Evolutionary conservation across 2,888 invertebrate genomes (phyloP).

Genomic region (Apocheima hispidaria): DNA sequence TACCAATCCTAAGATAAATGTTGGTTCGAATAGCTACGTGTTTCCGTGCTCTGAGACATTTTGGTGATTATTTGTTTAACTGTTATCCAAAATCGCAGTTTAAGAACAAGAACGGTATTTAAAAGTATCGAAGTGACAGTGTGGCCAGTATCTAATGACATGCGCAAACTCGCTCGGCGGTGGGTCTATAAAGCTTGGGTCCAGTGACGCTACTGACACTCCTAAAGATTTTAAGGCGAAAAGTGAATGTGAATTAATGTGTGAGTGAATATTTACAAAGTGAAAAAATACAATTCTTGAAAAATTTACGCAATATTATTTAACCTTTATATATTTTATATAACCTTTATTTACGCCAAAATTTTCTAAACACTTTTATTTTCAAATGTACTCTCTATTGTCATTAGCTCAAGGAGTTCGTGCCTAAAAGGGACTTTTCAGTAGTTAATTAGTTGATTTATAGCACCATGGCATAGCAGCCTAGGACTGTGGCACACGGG

Average conservation of each 20-base stretch:
- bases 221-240: neutral
- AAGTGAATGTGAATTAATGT: neutral
- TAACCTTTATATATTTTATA: no score
- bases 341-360: no score
- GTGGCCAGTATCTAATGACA: slow-evolving; percentile 64
- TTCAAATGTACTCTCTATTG: no score
- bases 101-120: slow-evolving; percentile 70
- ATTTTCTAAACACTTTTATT: no score
- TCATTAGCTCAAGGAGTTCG: no score
- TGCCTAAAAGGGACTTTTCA: no score
- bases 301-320: no score
- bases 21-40: slow-evolving; percentile 27
- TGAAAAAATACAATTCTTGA: no score
- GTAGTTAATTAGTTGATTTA: no score
- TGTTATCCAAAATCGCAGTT: slow-evolving; percentile 66
- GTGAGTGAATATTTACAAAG: neutral
- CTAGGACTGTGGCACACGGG: no score
- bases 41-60: slow-evolving; percentile 60
- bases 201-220: slow-evolving; percentile 11
- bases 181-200: slow-evolving; percentile 42
- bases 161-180: slow-evolving; percentile 63
- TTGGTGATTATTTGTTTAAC: slow-evolving; percentile 69
- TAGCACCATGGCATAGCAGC: no score
- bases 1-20: slow-evolving; percentile 11
- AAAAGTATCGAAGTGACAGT: slow-evolving; percentile 71